These are phyloP conservation scores for Ferdinandea cuprea DNA, from an alignment of 2,888 invertebrate genomes.

Conservation along the genomic window DNA sequence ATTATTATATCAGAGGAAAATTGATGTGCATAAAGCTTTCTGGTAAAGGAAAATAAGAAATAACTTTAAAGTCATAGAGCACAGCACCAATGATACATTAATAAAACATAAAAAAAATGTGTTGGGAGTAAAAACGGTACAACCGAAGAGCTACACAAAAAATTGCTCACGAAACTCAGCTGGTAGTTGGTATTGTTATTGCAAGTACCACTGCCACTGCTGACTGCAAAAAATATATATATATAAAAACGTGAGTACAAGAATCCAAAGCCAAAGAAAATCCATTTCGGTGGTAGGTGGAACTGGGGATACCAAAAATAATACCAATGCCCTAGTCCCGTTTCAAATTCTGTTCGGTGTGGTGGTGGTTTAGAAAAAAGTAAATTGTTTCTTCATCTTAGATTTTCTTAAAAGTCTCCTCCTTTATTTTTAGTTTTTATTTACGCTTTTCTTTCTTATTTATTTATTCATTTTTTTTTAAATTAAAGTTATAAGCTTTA, in stretches of 20 bases:
- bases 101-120: constrained; percentile 28
- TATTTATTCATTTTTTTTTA: constrained; percentile 22
- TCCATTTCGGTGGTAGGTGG: constrained; percentile 58
- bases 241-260: constrained; percentile 36
- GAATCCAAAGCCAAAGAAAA: constrained; percentile 55
- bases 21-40: constrained; percentile 43
- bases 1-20: neutral
- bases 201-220: constrained; percentile 29
- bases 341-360: constrained; percentile 66
- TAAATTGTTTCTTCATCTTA: constrained; percentile 37
- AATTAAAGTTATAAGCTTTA: constrained; percentile 28
- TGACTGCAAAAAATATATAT: constrained; percentile 33
- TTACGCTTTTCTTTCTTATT: neutral
- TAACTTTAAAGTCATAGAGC: constrained; percentile 10
- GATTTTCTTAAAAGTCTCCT: constrained; percentile 16
- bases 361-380: constrained; percentile 57
- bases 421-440: constrained; percentile 23
- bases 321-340: constrained; percentile 71
- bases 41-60: constrained; percentile 6
- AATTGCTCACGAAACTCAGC: constrained; percentile 47
- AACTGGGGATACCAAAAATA: constrained; percentile 71
- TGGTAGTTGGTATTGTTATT: constrained; percentile 55
- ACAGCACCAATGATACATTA: constrained; percentile 31
- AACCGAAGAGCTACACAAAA: constrained; percentile 30
- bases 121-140: constrained; percentile 24